phyloP scores from a whole-genome alignment of 2,888 invertebrate genomes.

The Calephelis perditalis region DNA sequence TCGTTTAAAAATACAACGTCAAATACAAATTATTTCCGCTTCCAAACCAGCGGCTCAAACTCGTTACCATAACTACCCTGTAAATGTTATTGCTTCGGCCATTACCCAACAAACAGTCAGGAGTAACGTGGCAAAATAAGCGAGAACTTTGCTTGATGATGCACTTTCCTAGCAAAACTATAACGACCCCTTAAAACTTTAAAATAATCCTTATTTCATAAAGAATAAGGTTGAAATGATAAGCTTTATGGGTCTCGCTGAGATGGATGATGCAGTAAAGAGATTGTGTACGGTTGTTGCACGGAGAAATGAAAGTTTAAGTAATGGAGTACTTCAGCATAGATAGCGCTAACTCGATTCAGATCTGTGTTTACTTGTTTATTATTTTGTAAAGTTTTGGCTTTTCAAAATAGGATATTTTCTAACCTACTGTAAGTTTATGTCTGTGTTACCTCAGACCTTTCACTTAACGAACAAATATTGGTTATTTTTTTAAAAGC shows the following conservation, averaged over 20 bases:
- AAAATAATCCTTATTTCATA: conserved; percentile 15
- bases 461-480: too few species aligned
- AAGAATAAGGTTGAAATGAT: conserved; percentile 5
- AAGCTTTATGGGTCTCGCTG: conserved; percentile 21
- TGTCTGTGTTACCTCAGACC: too few species aligned
- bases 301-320: conserved; percentile 54
- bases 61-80: conserved; percentile 33
- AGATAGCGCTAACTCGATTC: conserved; percentile 29
- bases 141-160: conserved; percentile 35
- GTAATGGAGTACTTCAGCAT: conserved; percentile 40
- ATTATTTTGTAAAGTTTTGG: too few species aligned
- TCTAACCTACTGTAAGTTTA: too few species aligned
- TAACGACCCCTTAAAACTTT: conserved; percentile 16
- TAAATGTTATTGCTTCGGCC: conserved; percentile 41
- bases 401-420: too few species aligned
- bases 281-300: conserved; percentile 51
- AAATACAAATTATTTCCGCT: conserved; percentile 2
- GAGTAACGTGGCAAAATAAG: conserved; percentile 34
- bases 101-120: conserved; percentile 40
- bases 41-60: conserved; percentile 17
- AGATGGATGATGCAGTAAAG: conserved; percentile 36
- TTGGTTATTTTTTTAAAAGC: too few species aligned
- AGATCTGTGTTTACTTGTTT: conserved; percentile 12
- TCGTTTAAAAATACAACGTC: too few species aligned
- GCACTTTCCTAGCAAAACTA: conserved; percentile 27